phyloP scores from a whole-genome alignment of 2,888 invertebrate species.

The Artemia sinica region DNA sequence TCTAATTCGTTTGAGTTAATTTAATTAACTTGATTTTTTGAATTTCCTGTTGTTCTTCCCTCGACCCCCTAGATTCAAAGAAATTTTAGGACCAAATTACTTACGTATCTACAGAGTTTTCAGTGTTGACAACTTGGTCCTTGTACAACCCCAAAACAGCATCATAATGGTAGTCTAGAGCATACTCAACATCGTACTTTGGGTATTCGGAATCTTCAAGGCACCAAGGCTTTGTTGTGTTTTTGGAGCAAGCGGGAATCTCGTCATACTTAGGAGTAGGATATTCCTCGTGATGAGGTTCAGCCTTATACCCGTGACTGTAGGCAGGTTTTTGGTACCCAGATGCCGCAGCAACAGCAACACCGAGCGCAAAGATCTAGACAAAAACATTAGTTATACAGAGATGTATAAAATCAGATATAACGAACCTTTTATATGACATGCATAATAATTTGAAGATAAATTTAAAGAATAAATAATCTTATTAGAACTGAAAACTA shows the following conservation, averaged over 20 bases:
- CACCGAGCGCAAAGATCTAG: not conserved
- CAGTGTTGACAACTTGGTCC: slow-evolving; percentile 25
- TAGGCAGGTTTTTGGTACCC: slow-evolving; percentile 1
- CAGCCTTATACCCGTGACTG: not conserved
- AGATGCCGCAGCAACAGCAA: not conserved
- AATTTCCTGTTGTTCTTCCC: too few relatives aligned
- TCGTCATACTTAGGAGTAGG: slow-evolving; percentile 21
- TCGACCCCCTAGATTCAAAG: slow-evolving; percentile 20
- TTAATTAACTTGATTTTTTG: too few relatives aligned
- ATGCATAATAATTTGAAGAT: too few relatives aligned
- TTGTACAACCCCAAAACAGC: slow-evolving; percentile 23
- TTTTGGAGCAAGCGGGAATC: slow-evolving; percentile 23
- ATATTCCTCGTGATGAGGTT: not conserved
- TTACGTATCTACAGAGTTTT: slow-evolving; percentile 25
- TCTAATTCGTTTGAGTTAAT: too few relatives aligned
- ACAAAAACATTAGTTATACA: not conserved
- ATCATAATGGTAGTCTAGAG: slow-evolving; percentile 23
- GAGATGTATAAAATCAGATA: too few relatives aligned
- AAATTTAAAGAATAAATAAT: too few relatives aligned
- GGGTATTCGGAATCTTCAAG: slow-evolving; percentile 25
- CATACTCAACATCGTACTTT: slow-evolving; percentile 23
- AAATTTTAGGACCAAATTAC: slow-evolving; percentile 23
- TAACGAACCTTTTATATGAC: too few relatives aligned
- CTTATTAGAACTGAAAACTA: too few relatives aligned
- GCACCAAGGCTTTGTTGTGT: slow-evolving; percentile 23